Evolutionary conservation across 2,113 vertebrate species (phyloP).

Genomic region (Rhegmatorhina hoffmannsi): DNA sequence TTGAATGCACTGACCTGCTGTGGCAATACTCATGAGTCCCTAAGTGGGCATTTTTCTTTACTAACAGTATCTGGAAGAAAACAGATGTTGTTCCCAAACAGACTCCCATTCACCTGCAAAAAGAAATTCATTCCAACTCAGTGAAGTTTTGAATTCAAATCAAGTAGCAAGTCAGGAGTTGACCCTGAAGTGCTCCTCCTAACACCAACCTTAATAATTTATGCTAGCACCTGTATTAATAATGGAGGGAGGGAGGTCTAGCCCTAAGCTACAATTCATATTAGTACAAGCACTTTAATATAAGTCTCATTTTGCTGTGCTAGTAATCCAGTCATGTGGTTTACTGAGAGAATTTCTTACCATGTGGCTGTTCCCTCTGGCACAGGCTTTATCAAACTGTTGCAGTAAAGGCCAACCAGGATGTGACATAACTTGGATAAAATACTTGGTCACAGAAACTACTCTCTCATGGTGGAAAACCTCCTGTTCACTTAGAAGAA

Average conservation of each 20-base stretch:
- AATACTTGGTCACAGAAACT: not conserved
- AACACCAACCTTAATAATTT: not conserved
- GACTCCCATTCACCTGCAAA: not conserved
- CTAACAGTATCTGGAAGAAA: not conserved
- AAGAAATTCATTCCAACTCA: not conserved
- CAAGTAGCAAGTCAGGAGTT: not conserved
- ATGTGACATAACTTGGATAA: not conserved
- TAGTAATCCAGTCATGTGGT: not conserved
- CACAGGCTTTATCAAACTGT: not conserved
- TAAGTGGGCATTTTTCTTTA: not conserved
- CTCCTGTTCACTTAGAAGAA: not conserved
- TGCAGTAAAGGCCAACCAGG: not conserved
- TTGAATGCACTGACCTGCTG: not conserved
- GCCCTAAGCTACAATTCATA: not conserved
- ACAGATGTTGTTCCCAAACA: not conserved
- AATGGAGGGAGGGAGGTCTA: not conserved
- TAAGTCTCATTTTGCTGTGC: not conserved
- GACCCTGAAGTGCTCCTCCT: constrained; percentile 18
- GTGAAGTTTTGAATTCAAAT: constrained; percentile 22
- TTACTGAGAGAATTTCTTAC: not conserved
- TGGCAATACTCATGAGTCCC: not conserved
- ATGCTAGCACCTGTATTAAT: not conserved
- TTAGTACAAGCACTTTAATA: not conserved
- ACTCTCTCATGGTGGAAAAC: not conserved
- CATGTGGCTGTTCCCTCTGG: not conserved